phyloP scores from a whole-genome alignment of 1,140 invertebrate genomes.

The Bemisia tabaci region DNA sequence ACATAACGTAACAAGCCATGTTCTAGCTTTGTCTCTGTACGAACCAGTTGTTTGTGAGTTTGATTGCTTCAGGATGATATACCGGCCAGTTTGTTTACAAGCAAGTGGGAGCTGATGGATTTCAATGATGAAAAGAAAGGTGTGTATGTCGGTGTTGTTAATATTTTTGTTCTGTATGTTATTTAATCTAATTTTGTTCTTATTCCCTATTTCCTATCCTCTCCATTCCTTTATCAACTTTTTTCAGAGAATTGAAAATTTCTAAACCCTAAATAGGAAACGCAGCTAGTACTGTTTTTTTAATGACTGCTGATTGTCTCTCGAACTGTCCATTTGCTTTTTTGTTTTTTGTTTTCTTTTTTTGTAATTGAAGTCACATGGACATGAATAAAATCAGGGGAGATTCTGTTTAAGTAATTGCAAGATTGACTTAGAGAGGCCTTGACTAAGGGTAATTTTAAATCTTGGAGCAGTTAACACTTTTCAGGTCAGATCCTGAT shows the following conservation, averaged over 20 bases:
- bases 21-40: not conserved
- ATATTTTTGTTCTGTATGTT: slow-evolving; percentile 10
- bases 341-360: no score
- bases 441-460: no score
- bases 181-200: slow-evolving; percentile 13
- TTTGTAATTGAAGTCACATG: no score
- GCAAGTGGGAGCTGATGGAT: slow-evolving; percentile 51
- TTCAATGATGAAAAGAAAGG: slow-evolving; percentile 45
- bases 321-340: no score
- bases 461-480: no score
- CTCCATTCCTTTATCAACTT: not conserved
- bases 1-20: not conserved
- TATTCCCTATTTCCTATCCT: not conserved
- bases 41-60: not conserved
- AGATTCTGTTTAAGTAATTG: no score
- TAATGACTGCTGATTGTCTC: no score
- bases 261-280: not conserved
- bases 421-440: no score
- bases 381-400: no score
- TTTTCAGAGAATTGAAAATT: not conserved
- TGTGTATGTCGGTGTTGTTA: slow-evolving; percentile 31
- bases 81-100: slow-evolving; percentile 31
- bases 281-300: no score
- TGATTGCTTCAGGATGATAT: slow-evolving; percentile 23
- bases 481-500: no score